phyloP scores from a whole-genome alignment of 2,797 vertebrate species.

The Sebastes umbrosus region DNA sequence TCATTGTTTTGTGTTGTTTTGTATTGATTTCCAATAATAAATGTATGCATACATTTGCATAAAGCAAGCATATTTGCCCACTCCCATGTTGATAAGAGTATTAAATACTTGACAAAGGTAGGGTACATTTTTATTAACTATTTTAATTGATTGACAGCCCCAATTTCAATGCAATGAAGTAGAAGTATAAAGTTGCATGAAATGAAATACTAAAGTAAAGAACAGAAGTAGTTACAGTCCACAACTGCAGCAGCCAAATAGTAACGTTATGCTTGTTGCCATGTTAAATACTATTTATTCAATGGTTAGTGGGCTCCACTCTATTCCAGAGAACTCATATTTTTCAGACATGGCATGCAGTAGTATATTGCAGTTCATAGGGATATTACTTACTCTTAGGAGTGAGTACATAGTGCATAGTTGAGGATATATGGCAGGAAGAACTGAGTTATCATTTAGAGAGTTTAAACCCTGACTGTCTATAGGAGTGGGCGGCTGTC shows the following conservation, averaged over 20 bases:
- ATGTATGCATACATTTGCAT: too few relatives aligned
- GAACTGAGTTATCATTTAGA: slow-evolving; percentile 2
- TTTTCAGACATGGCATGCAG: too few relatives aligned
- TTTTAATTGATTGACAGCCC: too few relatives aligned
- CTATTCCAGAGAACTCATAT: too few relatives aligned
- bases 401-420: background rate
- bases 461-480: background rate
- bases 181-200: background rate
- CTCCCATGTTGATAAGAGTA: too few relatives aligned
- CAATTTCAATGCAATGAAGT: background rate
- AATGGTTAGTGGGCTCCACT: background rate
- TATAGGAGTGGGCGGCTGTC: background rate
- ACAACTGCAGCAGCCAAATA: background rate
- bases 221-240: background rate
- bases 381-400: background rate
- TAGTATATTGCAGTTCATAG: background rate
- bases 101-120: too few relatives aligned
- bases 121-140: too few relatives aligned
- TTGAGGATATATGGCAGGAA: background rate
- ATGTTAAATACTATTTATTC: background rate
- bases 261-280: background rate
- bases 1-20: too few relatives aligned
- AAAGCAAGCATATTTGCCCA: too few relatives aligned
- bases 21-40: too few relatives aligned
- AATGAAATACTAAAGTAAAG: background rate